Evolutionary conservation across 2,113 vertebrate species (phyloP), one percentile per base, ranked within the genome.

Genomic region (Dryoscopus gambensis): DNA sequence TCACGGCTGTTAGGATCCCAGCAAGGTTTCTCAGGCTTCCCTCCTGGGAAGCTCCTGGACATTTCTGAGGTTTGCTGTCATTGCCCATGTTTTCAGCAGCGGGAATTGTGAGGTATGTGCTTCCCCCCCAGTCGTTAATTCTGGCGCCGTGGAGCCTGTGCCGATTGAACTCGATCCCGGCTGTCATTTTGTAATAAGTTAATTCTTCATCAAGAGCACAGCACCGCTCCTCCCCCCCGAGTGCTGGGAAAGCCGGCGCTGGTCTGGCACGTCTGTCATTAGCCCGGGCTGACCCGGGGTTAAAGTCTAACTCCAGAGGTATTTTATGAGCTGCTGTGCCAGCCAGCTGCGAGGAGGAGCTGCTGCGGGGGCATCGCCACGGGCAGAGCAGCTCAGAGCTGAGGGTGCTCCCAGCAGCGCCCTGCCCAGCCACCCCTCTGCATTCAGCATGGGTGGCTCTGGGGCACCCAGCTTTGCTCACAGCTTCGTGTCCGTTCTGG

Each of bases 301-400:
- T 93, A 78, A 95, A 95, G 69, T 87, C 84, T 67, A n/a, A 50
- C 73, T 74, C 10, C 2, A 6, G 24, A 91, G 60, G 76, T 49
- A 44, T 69, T 91, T 77, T 57, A 39, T 16, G 30, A 55, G 60
- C 27, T 53, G 80, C 70, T 13, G 65, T 42, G 55, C 47, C 13
- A 22, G 53, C 23, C 60, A 52, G 85, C 60, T 56, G 70, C 1
- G 4, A 39, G 71, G 44, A 68, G 59, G 60, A 69, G 44, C 63
- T 0, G 1, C 75, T 11, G 30, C 7, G 3, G 21, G 40, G 33
- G 27, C 81, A 75, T 13, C 3, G 0, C 12, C 15, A 7, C 1
- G 28, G 31, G 39, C 46, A 12, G 42, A 20, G 52, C 11, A 50
- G 65, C 49, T 42, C 42, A 2, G 76, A 50, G 39, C 60, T 17